These are phyloP conservation scores for Pyrochroa serraticornis DNA, from an alignment of 2,888 invertebrate genomes.

Conservation along the genomic window DNA sequence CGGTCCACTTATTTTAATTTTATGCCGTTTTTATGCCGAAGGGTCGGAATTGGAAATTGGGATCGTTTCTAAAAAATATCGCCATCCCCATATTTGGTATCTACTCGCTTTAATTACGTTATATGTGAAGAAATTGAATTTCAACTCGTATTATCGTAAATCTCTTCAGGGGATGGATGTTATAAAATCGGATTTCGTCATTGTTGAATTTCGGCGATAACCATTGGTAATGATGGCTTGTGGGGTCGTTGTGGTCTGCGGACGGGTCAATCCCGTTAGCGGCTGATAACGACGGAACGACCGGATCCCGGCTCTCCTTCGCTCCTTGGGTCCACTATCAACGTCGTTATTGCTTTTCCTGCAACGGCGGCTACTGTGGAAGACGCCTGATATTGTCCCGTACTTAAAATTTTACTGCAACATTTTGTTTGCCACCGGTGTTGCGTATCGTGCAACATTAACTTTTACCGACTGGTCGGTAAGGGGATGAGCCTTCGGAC, in stretches of 20 bases:
- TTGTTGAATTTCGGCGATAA: constrained; percentile 14
- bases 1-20: constrained; percentile 61
- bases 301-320: constrained; percentile 9
- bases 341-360: constrained; percentile 27
- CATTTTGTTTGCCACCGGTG: constrained; percentile 25
- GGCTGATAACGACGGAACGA: constrained; percentile 53
- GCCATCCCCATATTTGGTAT: background rate
- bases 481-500: too few species aligned
- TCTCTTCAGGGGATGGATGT: too few species aligned
- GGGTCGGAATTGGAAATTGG: constrained; percentile 40
- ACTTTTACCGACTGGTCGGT: too few species aligned
- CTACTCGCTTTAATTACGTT: background rate
- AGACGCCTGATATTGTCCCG: constrained; percentile 15
- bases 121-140: too few species aligned
- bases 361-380: constrained; percentile 19
- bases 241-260: constrained; percentile 44
- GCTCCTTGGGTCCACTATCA: constrained; percentile 23
- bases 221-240: constrained; percentile 12
- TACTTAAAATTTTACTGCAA: constrained; percentile 15
- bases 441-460: too few species aligned
- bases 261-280: constrained; percentile 56
- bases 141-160: too few species aligned
- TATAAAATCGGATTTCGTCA: too few species aligned
- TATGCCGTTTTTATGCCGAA: constrained; percentile 51
- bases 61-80: constrained; percentile 25